A percentile compares a stretch with the other conserved stretches of the same genome.
Conservation (phyloP, 2,113 vertebrate species). For the Semicossyphus pulcher region DNA sequence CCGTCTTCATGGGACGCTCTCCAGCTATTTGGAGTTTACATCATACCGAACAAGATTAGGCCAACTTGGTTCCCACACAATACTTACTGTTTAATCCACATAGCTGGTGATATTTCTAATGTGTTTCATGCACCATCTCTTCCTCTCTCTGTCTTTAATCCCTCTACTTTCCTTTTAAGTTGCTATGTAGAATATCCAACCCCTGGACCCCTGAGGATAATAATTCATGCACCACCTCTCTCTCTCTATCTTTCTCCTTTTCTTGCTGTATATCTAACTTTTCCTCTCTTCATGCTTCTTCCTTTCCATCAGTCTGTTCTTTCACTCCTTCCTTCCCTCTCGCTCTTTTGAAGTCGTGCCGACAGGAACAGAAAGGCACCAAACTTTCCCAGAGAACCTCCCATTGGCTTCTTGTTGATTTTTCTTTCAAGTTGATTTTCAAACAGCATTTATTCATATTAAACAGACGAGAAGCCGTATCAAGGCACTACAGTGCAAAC, state of each 20-base stretch:
- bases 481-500: constrained; percentile 79
- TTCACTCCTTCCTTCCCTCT: constrained; percentile 30
- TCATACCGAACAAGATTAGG: constrained; percentile 88
- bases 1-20: constrained; percentile 82
- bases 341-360: constrained; percentile 69
- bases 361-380: constrained; percentile 70
- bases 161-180: constrained; percentile 19
- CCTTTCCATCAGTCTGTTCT: constrained; percentile 83
- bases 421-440: constrained; percentile 82
- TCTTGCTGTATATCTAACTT: constrained; percentile 39
- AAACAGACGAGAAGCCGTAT: constrained; percentile 71
- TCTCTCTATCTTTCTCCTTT: constrained; percentile 26
- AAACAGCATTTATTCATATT: constrained; percentile 80
- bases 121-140: constrained; percentile 79
- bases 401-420: constrained; percentile 74
- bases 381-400: constrained; percentile 75
- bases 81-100: constrained; percentile 90
- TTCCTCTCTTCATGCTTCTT: constrained; percentile 53
- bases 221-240: constrained; percentile 76
- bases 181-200: constrained; percentile 31
- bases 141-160: constrained; percentile 53
- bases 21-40: constrained; percentile 89
- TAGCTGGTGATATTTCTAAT: constrained; percentile 87
- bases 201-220: constrained; percentile 23
- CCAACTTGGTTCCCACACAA: constrained; percentile 91